Evolutionary conservation across 2,113 vertebrate genomes (phyloP).

Genomic region (Pedionomus torquatus): DNA sequence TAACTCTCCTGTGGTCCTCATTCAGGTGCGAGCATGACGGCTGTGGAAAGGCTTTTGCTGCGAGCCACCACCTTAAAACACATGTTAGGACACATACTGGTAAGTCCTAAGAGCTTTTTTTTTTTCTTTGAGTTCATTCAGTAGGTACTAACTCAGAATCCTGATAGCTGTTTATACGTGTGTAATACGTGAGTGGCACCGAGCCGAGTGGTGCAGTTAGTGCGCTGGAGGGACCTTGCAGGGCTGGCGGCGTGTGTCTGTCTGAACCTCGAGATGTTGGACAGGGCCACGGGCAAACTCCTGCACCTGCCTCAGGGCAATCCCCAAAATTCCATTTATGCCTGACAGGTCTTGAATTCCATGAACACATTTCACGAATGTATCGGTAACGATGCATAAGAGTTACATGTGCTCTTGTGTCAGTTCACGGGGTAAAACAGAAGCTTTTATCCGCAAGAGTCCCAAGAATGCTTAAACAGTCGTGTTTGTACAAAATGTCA

Average conservation of each 20-base stretch:
- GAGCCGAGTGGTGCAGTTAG: neutral
- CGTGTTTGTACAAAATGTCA: neutral
- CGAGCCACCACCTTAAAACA: constrained; percentile 98
- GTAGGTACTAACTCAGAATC: neutral
- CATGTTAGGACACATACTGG: constrained; percentile 98
- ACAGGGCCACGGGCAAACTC: neutral
- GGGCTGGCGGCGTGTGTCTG: neutral
- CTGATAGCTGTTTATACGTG: neutral
- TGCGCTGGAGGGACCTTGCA: neutral
- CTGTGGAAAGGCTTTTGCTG: constrained; percentile 98
- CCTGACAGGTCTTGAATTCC: neutral
- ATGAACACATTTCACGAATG: rapidly evolving
- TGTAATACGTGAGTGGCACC: neutral
- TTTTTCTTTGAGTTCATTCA: neutral
- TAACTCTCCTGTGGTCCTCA: constrained; percentile 4
- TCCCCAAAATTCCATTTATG: neutral
- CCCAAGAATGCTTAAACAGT: neutral
- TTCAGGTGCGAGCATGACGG: constrained; percentile 95
- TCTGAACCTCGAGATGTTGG: neutral
- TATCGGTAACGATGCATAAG: neutral
- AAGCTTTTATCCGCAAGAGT: neutral
- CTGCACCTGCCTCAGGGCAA: neutral
- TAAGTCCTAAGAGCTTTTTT: constrained; percentile 57
- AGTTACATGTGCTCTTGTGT: neutral
- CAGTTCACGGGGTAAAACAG: neutral